Base-by-base conservation (phyloP, 2,888 invertebrate genomes). In the Ellobium chinense region DNA sequence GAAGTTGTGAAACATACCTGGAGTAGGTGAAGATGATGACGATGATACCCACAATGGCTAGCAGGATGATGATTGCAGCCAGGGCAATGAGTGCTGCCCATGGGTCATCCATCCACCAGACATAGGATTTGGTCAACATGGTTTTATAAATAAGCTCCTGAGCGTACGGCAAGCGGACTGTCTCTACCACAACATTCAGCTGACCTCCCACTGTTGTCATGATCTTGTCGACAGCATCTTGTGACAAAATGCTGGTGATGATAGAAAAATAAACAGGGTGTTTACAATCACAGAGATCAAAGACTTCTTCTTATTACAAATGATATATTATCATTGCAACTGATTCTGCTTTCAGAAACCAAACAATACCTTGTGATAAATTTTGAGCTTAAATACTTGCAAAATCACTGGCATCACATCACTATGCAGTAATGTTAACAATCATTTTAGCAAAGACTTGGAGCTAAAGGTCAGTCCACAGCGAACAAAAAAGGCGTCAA, bases 11-110 rank as follows among this genome's bases (percentile, higher is more conserved):
- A 9, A 24, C 76, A 74, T 92, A 97, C 97, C 96, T 96, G 78
- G 97, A 97, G 97, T 98, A 98, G 0, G 97, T 97, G 75, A 97
- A 96, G 92, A 98, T 97, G 82, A 98, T 97, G 91, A 98, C 98
- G 74, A 97, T 95, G 69, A 98, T 97, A 7, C 97, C 98, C 73
- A 97, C 96, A 18, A 96, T 94, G 12, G 97, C 97, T 12, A 97
- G 95, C 1, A 98, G 95, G 58, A 98, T 95, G 82, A 98, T 98
- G n/a, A 98, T 95, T 78, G 96, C 96, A 0, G 97, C 98, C 0
- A 98, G 95, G 21, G 97, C 96, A 84, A 98, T 96, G 37, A 98
- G 94, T 0, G 97, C 97, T 86, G 97, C 97, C 27, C 97, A 98
- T 87, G 97, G 96, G 12, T 97, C 92, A 79, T 91, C 91, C 60